Conservation (phyloP, 2,888 invertebrate genomes). For the Rhorus exstirpatorius region DNA sequence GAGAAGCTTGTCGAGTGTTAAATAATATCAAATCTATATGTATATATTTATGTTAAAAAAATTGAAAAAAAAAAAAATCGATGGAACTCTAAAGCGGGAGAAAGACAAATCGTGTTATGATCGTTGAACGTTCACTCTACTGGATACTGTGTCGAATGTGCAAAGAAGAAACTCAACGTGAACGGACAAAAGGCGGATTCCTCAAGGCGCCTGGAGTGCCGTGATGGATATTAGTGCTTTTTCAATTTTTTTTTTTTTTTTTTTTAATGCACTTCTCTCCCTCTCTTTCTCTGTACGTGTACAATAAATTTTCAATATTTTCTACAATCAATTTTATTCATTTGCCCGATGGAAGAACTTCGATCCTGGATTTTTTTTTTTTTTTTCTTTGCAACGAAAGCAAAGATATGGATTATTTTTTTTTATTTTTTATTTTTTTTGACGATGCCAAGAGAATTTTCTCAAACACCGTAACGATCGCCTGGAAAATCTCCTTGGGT, state of each 20-base stretch:
- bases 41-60: constrained; percentile 26
- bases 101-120: constrained; percentile 55
- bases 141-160: constrained; percentile 59
- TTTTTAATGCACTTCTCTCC: constrained; percentile 71
- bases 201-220: constrained; percentile 64
- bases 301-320: constrained; percentile 81
- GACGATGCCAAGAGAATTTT: no score
- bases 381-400: constrained; percentile 27
- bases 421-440: constrained; percentile 21
- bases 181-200: constrained; percentile 13
- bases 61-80: constrained; percentile 14
- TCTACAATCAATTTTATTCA: constrained; percentile 68
- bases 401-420: not conserved
- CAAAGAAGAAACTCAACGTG: constrained; percentile 52
- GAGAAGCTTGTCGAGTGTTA: constrained; percentile 22
- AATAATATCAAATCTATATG: constrained; percentile 14
- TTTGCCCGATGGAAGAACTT: constrained; percentile 28
- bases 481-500: constrained; percentile 76
- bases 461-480: constrained; percentile 73
- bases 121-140: constrained; percentile 54
- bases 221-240: constrained; percentile 55
- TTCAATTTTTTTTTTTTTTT: constrained; percentile 65
- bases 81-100: constrained; percentile 25
- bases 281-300: constrained; percentile 79
- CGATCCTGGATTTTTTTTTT: not conserved